Conservation (phyloP, 2,797 vertebrate species). For the Micropoecilia bifurca region DNA sequence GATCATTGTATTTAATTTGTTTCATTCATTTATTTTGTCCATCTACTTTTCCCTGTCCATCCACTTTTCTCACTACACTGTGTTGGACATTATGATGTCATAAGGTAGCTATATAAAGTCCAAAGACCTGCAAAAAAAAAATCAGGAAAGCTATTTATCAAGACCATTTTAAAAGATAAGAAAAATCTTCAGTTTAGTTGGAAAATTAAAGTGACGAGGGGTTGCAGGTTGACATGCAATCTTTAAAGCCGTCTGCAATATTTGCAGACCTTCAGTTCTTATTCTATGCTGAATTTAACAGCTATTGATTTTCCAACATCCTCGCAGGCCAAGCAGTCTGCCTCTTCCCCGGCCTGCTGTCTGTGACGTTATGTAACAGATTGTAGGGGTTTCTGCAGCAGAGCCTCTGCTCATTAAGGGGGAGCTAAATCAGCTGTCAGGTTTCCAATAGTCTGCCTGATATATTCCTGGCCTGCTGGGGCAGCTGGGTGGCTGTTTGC, state of each 20-base stretch:
- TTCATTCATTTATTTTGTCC: not conserved
- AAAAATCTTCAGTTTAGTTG: not conserved
- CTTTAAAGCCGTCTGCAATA: constrained; percentile 4
- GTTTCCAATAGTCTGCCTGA: constrained; percentile 65
- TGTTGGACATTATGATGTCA: not conserved
- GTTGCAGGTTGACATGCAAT: not conserved
- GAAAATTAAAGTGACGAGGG: not conserved
- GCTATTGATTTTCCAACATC: constrained; percentile 30
- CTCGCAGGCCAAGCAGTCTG: constrained; percentile 23
- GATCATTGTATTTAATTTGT: no score
- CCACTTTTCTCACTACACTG: not conserved
- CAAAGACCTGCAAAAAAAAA: not conserved
- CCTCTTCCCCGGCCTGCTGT: constrained; percentile 22
- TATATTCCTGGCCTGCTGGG: constrained; percentile 60
- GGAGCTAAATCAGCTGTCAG: constrained; percentile 73
- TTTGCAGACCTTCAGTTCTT: constrained; percentile 22
- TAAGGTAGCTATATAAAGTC: not conserved
- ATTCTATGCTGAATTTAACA: constrained; percentile 23
- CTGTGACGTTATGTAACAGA: constrained; percentile 66
- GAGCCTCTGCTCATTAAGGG: constrained; percentile 62
- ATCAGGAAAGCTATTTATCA: not conserved
- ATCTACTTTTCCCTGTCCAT: not conserved
- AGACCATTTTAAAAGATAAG: not conserved
- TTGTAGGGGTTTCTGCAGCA: constrained; percentile 51
- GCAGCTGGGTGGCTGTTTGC: constrained; percentile 69